Evolutionary conservation across 2,113 vertebrate species (phyloP).

Genomic region (Hippocampus comes): DNA sequence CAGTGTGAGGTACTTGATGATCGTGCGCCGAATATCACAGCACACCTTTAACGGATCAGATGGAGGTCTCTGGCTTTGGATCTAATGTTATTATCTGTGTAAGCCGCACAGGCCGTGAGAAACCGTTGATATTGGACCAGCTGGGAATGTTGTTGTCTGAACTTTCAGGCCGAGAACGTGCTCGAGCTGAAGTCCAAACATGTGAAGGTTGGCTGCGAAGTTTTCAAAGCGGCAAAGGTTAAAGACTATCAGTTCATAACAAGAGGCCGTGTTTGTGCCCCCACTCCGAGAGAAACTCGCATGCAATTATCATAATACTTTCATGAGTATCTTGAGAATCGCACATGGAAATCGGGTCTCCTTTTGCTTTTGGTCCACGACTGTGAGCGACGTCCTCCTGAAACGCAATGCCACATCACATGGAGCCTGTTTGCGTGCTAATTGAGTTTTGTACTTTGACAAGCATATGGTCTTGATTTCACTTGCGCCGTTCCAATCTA

Average conservation of each 20-base stretch:
- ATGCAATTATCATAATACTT: neutral
- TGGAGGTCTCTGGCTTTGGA: neutral
- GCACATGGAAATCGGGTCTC: conserved; percentile 13
- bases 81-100: neutral
- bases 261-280: neutral
- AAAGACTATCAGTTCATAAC: neutral
- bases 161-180: conserved; percentile 5
- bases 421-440: conserved; percentile 55
- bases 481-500: conserved; percentile 48
- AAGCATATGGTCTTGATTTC: conserved; percentile 70
- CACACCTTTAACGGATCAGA: neutral
- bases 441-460: conserved; percentile 60
- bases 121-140: neutral
- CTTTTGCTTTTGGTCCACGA: conserved; percentile 1
- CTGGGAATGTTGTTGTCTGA: conserved; percentile 14
- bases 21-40: neutral
- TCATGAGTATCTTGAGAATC: conserved; percentile 9
- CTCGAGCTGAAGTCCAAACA: neutral
- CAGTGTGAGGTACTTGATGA: neutral
- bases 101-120: neutral
- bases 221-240: neutral
- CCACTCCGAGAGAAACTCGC: neutral
- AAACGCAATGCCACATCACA: conserved; percentile 32
- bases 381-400: conserved; percentile 10
- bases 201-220: neutral